Base-by-base conservation (phyloP, 2,797 vertebrate genomes). In the Furcifer pardalis region DNA sequence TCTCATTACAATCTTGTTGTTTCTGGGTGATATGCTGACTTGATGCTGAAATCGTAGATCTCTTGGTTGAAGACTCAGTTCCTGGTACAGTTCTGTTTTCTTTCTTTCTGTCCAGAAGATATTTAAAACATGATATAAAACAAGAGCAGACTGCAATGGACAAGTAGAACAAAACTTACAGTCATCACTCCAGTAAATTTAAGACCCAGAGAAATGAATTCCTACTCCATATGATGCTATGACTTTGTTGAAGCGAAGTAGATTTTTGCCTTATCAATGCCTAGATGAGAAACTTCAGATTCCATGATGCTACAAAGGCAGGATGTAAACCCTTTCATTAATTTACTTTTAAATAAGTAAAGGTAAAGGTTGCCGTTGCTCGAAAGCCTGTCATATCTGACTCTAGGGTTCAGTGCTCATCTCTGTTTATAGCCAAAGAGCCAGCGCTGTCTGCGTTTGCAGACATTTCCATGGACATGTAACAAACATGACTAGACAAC, bases 11-110 rank as follows among this genome's bases (percentile, higher is more conserved):
- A 99, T 98, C 91, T 95, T 97, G 92, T 98, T 98, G 95, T 98
- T 99, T 87, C 98, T 97, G 13, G 97, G 92, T n/a, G 96, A 96
- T 90, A 99, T 97, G 95, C 97, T 98, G 93, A 97, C 97, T 32
- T 97, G 95, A 81, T 99, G 98, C 87, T 99, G 98, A 91, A 99
- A 99, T 82, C 99, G 96, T 81, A 99, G 93, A 91, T 99, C 98
- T 95, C 99, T 96, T 77, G 99, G 97, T 90, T 99, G 98, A 89
- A 99, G 97, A 90, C 97, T 96, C 73, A 99, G 86, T 86, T 99
- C 99, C 92, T 99, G 98, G 87, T 97, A 98, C 37, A 99, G 94
- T 90, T 99, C 99, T 0, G 97, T 97, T 95, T 99, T 99, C 93
- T 99, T 99, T 89, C 97, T 98, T 93, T 99, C 99, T 99, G 62